Conservation (phyloP, 2,113 vertebrate species). For the Tauraco erythrolophus region DNA sequence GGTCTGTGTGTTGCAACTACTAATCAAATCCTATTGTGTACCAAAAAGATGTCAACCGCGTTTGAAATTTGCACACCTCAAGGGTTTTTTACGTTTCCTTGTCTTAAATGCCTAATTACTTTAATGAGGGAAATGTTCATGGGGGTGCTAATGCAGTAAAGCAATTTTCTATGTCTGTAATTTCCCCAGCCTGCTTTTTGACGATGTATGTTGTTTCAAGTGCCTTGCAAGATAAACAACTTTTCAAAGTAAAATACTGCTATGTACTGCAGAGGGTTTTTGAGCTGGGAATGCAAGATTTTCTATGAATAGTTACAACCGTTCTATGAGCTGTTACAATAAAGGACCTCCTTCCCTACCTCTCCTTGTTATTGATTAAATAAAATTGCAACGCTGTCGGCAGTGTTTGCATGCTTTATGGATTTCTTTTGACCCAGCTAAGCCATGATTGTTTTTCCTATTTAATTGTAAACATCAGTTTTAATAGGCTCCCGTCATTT, state of each 20-base stretch:
- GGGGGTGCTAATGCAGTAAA: background rate
- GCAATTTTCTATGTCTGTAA: background rate
- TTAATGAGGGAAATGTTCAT: background rate
- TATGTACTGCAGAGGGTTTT: background rate
- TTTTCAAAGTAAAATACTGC: background rate
- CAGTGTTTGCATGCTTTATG: background rate
- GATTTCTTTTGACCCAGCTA: background rate
- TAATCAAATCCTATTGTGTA: background rate
- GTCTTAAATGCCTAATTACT: slow-evolving; percentile 29
- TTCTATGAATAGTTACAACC: background rate
- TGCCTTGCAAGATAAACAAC: background rate
- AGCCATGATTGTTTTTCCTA: background rate
- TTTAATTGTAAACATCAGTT: background rate
- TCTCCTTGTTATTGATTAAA: background rate
- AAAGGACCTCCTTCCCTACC: background rate
- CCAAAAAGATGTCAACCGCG: rapidly evolving
- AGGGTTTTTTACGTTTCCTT: background rate
- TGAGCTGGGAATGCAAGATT: background rate
- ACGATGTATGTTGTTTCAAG: background rate
- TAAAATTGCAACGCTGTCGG: background rate
- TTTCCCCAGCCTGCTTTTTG: slow-evolving; percentile 24
- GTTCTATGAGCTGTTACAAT: background rate
- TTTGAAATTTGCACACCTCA: slow-evolving; percentile 4
- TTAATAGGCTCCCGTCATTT: rapidly evolving
- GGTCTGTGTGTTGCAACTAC: background rate